These are phyloP conservation scores for Cryptophagus acutangulus DNA, from an alignment of 2,888 invertebrate species.

Conservation along the genomic window DNA sequence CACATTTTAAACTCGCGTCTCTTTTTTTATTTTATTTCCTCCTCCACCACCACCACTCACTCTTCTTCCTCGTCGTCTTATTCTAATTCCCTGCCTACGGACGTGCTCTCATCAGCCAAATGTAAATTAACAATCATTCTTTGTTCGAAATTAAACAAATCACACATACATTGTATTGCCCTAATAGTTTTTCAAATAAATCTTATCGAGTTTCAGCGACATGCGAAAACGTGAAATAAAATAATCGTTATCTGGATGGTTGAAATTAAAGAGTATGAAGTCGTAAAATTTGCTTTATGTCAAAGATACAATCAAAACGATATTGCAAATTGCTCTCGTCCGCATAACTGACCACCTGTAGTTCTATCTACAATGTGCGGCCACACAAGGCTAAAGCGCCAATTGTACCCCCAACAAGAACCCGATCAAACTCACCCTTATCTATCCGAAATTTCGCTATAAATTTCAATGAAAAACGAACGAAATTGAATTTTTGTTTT, in stretches of 20 bases:
- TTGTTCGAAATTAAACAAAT: too few species aligned
- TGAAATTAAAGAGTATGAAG: conserved; percentile 24
- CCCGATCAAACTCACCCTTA: too few species aligned
- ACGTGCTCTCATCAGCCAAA: too few species aligned
- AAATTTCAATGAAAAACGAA: too few species aligned
- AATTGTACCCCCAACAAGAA: too few species aligned
- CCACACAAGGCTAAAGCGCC: too few species aligned
- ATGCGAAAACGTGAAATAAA: conserved; percentile 4
- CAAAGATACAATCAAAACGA: conserved; percentile 29
- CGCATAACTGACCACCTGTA: conserved; percentile 32
- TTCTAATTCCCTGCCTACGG: neutral
- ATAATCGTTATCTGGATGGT: conserved; percentile 12
- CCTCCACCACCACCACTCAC: neutral
- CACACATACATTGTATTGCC: too few species aligned
- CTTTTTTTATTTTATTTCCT: too few species aligned
- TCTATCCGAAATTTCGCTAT: too few species aligned
- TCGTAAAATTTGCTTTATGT: conserved; percentile 26
- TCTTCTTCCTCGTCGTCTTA: neutral
- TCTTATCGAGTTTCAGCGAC: conserved; percentile 7
- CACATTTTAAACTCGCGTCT: conserved; percentile 37
- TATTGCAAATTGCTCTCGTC: conserved; percentile 29
- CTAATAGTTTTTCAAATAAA: neutral
- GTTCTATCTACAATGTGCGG: too few species aligned
- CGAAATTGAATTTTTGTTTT: too few species aligned
- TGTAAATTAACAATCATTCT: too few species aligned